These are phyloP conservation scores for Acanthurus lineatus DNA, from an alignment of 2,797 vertebrate genomes.

Conservation along the genomic window DNA sequence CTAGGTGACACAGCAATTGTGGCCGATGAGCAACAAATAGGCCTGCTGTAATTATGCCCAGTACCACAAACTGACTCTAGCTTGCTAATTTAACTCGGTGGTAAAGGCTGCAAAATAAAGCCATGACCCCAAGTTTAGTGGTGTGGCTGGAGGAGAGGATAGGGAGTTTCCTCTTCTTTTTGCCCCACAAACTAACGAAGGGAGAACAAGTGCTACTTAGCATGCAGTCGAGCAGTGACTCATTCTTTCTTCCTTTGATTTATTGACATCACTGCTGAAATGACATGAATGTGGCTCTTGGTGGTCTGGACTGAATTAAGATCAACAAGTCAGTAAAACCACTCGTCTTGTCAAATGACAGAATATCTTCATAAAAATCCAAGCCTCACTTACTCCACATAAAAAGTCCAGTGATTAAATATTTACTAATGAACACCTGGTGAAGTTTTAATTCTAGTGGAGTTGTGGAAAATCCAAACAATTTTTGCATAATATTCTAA, in stretches of 20 bases:
- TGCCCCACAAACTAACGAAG: constrained; percentile 57
- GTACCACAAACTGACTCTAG: constrained; percentile 71
- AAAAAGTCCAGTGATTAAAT: constrained; percentile 36
- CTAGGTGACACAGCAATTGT: constrained; percentile 42
- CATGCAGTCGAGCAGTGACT: constrained; percentile 67
- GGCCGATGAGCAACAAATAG: constrained; percentile 66
- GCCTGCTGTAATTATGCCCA: constrained; percentile 69
- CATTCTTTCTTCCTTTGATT: constrained; percentile 77
- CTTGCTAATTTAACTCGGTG: constrained; percentile 76
- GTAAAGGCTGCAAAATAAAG: constrained; percentile 76
- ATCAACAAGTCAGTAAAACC: constrained; percentile 25
- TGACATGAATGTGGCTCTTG: constrained; percentile 50
- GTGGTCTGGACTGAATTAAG: constrained; percentile 28
- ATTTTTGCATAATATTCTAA: constrained; percentile 18
- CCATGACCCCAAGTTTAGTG: constrained; percentile 60
- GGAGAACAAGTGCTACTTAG: constrained; percentile 72
- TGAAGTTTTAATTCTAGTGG: constrained; percentile 3
- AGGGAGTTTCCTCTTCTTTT: constrained; percentile 69
- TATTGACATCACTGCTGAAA: constrained; percentile 72
- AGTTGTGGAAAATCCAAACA: constrained; percentile 11
- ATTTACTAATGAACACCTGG: constrained; percentile 36
- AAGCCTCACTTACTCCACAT: neutral
- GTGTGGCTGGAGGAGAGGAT: constrained; percentile 41
- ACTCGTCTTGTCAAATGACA: constrained; percentile 6
- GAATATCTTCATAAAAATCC: neutral